Base-by-base conservation (phyloP, 2,113 vertebrate species). In the Oryzias woworae region DNA sequence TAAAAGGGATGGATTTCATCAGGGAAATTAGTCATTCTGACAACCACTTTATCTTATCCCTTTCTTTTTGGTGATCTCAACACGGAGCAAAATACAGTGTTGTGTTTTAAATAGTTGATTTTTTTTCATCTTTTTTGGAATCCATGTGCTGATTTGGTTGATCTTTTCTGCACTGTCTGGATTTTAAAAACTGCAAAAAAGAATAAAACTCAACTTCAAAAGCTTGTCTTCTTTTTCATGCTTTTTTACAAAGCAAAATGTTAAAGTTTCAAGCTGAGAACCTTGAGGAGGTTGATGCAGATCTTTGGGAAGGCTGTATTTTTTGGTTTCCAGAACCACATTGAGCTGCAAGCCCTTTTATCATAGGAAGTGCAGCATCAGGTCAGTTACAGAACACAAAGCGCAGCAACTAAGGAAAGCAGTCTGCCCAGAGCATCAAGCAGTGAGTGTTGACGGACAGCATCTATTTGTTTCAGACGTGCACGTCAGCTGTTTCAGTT, bases 11-110 rank as follows among this genome's bases (percentile, higher is more conserved):
- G 49, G 59, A 72, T 77, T 67, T 75, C 81, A 77, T 55, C 2
- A 57, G 83, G 73, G 79, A 84, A 84, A 84, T 85, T 71, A 83
- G 66, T 81, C 54, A 75, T 73, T 81, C 71, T 73, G 63, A 77
- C 71, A 72, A 43, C 46, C 43, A 26, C 52, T 73, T 77, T 68
- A 82, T 77, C 74, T 65, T 22, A 52, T 63, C 55, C 36, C 62
- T 36, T 36, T 36, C 36, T 36, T 36, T 36, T 36, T 10, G 31
- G 31, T 36, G 31, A 36, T 6, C 26, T 28, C 26, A 28, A 28
- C 26, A 5, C 26, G 5, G 26, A 28, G 26, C 1, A 28, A 28
- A 28, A 5, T 28, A 20, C 26, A 10, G 31, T 36, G 31, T 36
- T 36, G 31, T 36, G 31, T 36, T 36, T 36, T 36, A 36, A 8